These are phyloP conservation scores for Gallinago nigripennis DNA, from an alignment of 2,797 vertebrate species.

Conservation along the genomic window DNA sequence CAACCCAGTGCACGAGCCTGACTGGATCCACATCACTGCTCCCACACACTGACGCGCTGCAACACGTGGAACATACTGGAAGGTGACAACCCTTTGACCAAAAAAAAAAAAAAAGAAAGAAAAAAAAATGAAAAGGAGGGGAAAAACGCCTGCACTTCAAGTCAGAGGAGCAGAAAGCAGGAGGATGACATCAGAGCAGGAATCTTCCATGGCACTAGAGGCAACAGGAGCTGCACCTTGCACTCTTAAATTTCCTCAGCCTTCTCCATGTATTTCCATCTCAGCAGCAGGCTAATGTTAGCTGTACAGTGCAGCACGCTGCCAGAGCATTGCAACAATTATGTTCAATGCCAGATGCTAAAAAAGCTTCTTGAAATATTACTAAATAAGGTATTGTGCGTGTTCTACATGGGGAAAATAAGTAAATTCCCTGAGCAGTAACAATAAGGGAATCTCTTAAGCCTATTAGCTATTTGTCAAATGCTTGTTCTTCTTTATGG, in stretches of 20 bases:
- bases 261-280: neutral
- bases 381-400: conserved; percentile 56
- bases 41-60: neutral
- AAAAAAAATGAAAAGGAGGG: no score
- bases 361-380: conserved; percentile 46
- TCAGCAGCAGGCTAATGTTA: neutral
- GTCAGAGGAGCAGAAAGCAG: neutral
- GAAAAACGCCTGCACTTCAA: neutral
- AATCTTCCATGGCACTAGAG: neutral
- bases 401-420: conserved; percentile 6
- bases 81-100: neutral
- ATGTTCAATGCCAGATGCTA: conserved; percentile 12
- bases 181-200: neutral
- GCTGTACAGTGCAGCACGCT: neutral
- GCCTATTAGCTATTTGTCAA: neutral
- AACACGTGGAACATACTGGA: neutral
- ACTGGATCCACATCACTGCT: neutral
- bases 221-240: neutral
- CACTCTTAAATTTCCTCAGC: neutral
- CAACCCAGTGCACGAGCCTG: neutral
- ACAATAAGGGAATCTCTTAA: neutral
- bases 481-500: neutral
- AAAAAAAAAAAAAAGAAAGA: neutral
- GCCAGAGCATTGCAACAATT: conserved; percentile 38
- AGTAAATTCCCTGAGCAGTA: neutral